A percentile compares a stretch with the other conserved stretches of the same genome.
Conservation (phyloP, 2,113 vertebrate species). For the Ramphastos sulfuratus region DNA sequence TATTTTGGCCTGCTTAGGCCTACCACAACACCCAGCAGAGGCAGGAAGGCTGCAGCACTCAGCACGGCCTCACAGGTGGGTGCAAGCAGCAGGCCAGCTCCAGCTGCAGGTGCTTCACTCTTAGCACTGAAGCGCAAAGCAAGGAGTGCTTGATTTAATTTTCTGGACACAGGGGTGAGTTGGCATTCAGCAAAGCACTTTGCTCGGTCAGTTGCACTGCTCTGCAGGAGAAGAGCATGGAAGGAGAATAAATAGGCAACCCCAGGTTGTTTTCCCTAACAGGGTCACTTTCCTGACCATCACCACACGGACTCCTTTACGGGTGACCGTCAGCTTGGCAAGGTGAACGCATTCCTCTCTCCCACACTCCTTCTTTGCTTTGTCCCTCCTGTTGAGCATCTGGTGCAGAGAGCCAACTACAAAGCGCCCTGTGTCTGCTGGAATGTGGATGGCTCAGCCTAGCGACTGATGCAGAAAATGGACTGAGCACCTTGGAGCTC, state of each 20-base stretch:
- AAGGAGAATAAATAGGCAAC: neutral
- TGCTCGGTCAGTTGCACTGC: neutral
- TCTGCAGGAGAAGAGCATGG: neutral
- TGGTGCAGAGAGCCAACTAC: neutral
- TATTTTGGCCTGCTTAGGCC: no score
- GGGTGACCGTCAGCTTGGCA: neutral
- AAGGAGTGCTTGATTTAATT: neutral
- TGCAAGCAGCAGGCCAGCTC: neutral
- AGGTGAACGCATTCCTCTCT: neutral
- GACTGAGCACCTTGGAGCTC: constrained; percentile 22
- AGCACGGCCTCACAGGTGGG: fast-evolving
- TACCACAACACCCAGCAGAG: neutral
- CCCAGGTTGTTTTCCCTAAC: neutral
- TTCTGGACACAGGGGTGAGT: neutral
- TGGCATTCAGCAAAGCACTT: neutral
- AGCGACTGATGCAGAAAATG: constrained; percentile 17
- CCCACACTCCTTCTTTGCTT: neutral
- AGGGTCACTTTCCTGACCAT: neutral
- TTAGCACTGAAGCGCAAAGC: neutral
- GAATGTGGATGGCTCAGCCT: neutral
- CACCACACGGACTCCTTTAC: neutral
- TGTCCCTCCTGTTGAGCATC: neutral
- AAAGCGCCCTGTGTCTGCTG: neutral
- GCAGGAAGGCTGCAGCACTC: neutral
- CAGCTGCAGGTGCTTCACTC: neutral